Percentiles rank a stretch among this genome's conserved stretches.
Conservation (phyloP, 2,888 invertebrate species). For the Leptothorax acervorum region DNA sequence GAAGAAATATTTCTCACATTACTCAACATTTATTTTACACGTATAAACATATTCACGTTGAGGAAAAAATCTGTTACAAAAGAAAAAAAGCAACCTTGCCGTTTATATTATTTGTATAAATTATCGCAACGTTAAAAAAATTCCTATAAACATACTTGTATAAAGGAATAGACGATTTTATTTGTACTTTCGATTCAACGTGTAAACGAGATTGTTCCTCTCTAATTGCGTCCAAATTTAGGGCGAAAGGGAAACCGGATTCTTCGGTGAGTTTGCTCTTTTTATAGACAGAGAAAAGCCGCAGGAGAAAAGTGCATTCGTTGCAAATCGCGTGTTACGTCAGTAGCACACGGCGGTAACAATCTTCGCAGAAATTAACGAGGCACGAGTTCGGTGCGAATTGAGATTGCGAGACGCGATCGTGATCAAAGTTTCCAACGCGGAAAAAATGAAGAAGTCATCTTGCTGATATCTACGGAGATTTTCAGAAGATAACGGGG, state of each 20-base stretch:
- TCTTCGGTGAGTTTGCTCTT: neutral
- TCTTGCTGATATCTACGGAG: neutral
- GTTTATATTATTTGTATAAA: neutral
- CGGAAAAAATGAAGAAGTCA: neutral
- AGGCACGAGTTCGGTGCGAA: neutral
- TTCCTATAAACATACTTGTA: neutral
- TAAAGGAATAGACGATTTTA: neutral
- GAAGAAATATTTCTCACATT: neutral
- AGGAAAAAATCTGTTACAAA: neutral
- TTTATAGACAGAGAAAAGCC: neutral
- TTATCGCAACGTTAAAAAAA: neutral
- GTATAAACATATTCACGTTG: neutral
- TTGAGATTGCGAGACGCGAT: neutral
- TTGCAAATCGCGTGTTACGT: slow-evolving; percentile 38
- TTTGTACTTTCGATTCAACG: neutral
- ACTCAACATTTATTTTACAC: neutral
- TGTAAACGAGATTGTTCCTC: neutral
- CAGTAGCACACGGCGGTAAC: neutral
- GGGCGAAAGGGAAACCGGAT: slow-evolving; percentile 10
- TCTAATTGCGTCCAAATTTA: neutral
- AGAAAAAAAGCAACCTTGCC: neutral
- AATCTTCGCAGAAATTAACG: slow-evolving; percentile 18
- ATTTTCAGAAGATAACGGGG: neutral
- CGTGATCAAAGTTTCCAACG: slow-evolving; percentile 1
- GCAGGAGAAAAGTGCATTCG: neutral